Base-by-base conservation (phyloP, 92 coral and sea anemone species). In the Hydrozoanthus gracilis region DNA sequence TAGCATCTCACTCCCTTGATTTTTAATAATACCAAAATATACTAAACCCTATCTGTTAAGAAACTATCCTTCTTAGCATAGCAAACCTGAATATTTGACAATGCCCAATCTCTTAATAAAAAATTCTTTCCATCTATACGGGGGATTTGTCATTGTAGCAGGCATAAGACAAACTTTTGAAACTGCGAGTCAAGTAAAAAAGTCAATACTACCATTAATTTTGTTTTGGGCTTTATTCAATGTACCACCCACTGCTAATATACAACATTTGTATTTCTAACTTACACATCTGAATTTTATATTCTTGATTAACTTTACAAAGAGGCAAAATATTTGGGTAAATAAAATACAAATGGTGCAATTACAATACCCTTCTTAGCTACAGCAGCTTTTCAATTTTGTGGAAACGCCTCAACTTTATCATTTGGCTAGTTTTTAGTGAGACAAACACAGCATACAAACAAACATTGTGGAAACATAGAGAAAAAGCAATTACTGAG, bases 221-320 rank as follows among this genome's bases (percentile, higher is more conserved):
- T 67, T 67, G 46, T 67, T 18, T 67, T 13, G 72, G 72, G 45
- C 72, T 67, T 67, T 67, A 67, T 67, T 67, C 46, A 67, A 67
- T 18, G 72, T 67, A 39, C 72, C 18, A 72, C 18, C 50, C 9
- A 4, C n/a, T 75, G 79, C 79, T 75, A 75, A 51, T 51, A 17
- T 75, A 48, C 61, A 75, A 75, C 8, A 51, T 15, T 75, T 51
- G 64, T 75, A 51, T 75, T 75, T 20, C 48, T 51, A 75, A 17
- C 79, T 75, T 75, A 75, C 79, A 75, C 4, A 51, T 8, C 62
- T 67, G 61, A 9, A 17, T 51, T 51, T 75, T 50, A 75, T 51
- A 75, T 75, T 51, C 79, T n/a, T 51, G 79, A 51, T 75, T 51
- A 51, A 20, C 79, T 51, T 75, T 75, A 75, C 79, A 75, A 75